Percentiles rank a stretch among this genome's conserved stretches.
Evolutionary conservation across 2,113 vertebrate species (phyloP).

Genomic region (Acrocephalus kingi): DNA sequence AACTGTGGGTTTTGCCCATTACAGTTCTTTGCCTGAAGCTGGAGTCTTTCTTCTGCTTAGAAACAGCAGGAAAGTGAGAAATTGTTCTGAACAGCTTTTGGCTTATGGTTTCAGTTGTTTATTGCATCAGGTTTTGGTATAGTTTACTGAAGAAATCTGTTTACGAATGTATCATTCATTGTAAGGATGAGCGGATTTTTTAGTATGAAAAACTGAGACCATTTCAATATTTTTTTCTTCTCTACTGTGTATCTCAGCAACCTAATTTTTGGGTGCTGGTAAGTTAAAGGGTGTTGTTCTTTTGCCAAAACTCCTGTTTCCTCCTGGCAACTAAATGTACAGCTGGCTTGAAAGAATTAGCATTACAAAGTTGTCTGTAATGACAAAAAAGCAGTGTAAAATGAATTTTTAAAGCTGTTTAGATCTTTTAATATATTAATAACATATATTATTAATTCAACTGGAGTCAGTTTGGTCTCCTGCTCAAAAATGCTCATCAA

Average conservation of each 20-base stretch:
- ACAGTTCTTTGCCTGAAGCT: neutral
- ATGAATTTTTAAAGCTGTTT: neutral
- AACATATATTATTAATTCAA: neutral
- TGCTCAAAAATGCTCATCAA: neutral
- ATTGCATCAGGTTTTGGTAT: neutral
- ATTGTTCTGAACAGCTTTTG: neutral
- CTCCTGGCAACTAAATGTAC: accelerated
- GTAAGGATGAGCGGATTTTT: neutral
- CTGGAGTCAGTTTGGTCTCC: neutral
- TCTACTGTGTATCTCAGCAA: neutral
- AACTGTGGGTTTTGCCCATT: neutral
- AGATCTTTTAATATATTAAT: neutral
- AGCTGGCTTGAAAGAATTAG: neutral
- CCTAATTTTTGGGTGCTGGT: neutral
- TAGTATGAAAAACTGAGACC: neutral
- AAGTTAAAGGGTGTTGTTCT: neutral
- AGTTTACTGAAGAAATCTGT: neutral
- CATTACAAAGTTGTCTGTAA: neutral
- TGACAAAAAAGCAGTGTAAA: neutral
- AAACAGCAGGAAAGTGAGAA: neutral
- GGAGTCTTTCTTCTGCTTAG: neutral
- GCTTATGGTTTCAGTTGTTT: neutral
- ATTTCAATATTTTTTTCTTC: neutral
- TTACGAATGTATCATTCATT: accelerated
- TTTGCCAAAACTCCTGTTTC: neutral